A percentile compares a stretch with the other conserved stretches of the same genome.
Evolutionary conservation across 2,888 invertebrate species (phyloP).

Genomic region (Branchinecta sandiegonensis): DNA sequence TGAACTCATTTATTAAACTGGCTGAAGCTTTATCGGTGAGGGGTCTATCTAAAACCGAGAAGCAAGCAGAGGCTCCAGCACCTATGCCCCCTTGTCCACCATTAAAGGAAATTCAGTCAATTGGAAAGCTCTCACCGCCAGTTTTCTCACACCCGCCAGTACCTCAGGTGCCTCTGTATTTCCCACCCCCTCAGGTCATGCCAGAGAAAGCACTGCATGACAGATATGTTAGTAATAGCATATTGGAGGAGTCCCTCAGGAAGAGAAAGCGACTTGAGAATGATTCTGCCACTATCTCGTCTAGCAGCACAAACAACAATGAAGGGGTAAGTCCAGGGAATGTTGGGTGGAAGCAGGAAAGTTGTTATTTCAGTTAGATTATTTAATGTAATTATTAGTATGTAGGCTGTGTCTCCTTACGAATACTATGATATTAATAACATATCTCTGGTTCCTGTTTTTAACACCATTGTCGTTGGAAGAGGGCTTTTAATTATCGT

Average conservation of each 20-base stretch:
- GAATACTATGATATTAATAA: too few species aligned
- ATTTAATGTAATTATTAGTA: too few species aligned
- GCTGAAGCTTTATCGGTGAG: conserved; percentile 6
- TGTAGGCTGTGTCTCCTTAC: too few species aligned
- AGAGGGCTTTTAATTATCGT: too few species aligned
- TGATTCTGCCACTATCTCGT: not conserved
- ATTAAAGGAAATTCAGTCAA: not conserved
- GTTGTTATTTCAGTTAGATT: too few species aligned
- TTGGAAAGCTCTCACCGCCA: not conserved
- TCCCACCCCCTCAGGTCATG: not conserved
- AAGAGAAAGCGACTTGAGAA: conserved; percentile 5
- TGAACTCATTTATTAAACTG: conserved; percentile 11
- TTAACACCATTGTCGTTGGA: too few species aligned
- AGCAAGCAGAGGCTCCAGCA: not conserved
- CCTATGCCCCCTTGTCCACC: not conserved
- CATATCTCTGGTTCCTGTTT: too few species aligned
- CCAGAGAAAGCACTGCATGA: not conserved
- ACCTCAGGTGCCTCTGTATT: conserved; percentile 1
- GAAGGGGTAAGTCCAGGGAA: not conserved
- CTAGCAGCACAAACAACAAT: not conserved
- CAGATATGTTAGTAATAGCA: not conserved
- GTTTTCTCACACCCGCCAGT: not conserved
- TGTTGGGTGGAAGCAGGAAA: too few species aligned
- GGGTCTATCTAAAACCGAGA: conserved; percentile 11
- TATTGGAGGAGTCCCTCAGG: not conserved